Evolutionary conservation across 2,888 invertebrate genomes (phyloP).

Genomic region (Lucinisca nassula): DNA sequence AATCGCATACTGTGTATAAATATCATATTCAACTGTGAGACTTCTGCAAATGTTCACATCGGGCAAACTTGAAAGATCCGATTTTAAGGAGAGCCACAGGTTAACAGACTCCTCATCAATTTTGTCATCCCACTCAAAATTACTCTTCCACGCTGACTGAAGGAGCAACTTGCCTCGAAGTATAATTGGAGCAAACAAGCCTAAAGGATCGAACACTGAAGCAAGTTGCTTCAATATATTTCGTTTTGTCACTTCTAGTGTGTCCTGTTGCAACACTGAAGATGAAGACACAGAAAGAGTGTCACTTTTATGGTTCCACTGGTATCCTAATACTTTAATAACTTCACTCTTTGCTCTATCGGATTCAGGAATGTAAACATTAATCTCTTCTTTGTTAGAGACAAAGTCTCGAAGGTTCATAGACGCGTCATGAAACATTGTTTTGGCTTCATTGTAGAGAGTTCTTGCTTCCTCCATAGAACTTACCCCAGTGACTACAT

Average conservation of each 20-base stretch:
- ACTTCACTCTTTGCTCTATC: not conserved
- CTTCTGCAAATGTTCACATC: too few species aligned
- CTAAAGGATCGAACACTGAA: not conserved
- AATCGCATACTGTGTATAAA: too few species aligned
- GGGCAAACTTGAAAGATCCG: too few species aligned
- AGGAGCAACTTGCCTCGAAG: not conserved
- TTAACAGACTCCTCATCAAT: too few species aligned
- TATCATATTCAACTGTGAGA: too few species aligned
- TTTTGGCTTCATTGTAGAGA: not conserved
- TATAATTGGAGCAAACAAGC: too few species aligned
- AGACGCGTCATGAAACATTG: slow-evolving; percentile 1
- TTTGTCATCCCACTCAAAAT: too few species aligned
- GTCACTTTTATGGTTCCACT: slow-evolving; percentile 20
- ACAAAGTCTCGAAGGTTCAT: slow-evolving; percentile 5
- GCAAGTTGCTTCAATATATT: not conserved
- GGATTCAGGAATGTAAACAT: not conserved
- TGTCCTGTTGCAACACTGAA: too few species aligned
- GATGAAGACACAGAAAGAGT: not conserved
- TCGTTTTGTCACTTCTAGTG: not conserved
- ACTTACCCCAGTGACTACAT: not conserved
- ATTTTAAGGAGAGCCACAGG: too few species aligned
- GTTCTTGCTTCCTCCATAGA: not conserved
- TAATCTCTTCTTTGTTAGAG: slow-evolving; percentile 16
- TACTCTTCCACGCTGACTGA: not conserved
- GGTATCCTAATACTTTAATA: slow-evolving; percentile 13